Conservation (phyloP, 1,140 invertebrate genomes). For the Pseudobourletiella spinata region DNA sequence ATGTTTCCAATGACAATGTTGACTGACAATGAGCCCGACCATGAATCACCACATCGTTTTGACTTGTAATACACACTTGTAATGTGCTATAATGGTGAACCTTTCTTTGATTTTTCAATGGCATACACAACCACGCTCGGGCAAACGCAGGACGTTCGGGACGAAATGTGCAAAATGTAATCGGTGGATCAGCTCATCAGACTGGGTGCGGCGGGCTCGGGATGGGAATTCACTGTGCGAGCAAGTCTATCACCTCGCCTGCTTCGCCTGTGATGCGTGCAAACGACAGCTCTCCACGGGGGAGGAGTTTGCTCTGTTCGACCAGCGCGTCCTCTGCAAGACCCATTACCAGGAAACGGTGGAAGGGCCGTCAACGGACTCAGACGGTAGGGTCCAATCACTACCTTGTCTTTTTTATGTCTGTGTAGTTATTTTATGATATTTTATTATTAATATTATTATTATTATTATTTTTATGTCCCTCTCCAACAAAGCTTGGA, state of each 20-base stretch:
- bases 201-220: slow-evolving; percentile 82
- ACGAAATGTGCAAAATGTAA: slow-evolving; percentile 94
- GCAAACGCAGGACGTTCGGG: slow-evolving; percentile 86
- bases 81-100: too few relatives aligned
- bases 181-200: slow-evolving; percentile 80
- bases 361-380: slow-evolving; percentile 52
- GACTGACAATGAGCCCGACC: too few relatives aligned
- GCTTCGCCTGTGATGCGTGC: slow-evolving; percentile 62
- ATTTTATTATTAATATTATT: background rate
- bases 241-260: slow-evolving; percentile 82
- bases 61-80: too few relatives aligned
- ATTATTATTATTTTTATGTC: too few relatives aligned
- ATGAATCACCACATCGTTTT: too few relatives aligned
- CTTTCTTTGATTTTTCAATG: too few relatives aligned
- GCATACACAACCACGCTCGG: too few relatives aligned
- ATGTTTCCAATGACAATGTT: too few relatives aligned
- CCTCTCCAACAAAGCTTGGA: too few relatives aligned
- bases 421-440: background rate
- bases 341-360: slow-evolving; percentile 90
- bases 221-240: slow-evolving; percentile 43
- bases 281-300: slow-evolving; percentile 93
- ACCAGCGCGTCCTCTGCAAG: slow-evolving; percentile 56
- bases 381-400: too few relatives aligned
- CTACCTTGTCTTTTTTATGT: slow-evolving; percentile 1
- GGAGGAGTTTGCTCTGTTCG: slow-evolving; percentile 93